These are phyloP conservation scores for Bilobella aurantiaca DNA, from an alignment of 1,140 invertebrate species.

Conservation along the genomic window DNA sequence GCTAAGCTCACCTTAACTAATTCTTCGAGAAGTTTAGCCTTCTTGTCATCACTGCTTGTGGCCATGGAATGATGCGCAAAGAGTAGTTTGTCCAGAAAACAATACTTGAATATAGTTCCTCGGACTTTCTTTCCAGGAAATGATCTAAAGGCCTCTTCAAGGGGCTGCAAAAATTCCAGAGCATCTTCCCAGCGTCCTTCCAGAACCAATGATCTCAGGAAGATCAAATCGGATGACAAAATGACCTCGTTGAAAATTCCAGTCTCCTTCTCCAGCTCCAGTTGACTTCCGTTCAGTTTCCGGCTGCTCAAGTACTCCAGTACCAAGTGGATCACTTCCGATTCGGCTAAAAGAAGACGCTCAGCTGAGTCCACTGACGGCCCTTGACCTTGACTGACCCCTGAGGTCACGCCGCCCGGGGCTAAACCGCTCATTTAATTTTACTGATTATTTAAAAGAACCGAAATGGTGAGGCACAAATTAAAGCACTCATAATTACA, in stretches of 20 bases:
- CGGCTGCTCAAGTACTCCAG: slow-evolving; percentile 26
- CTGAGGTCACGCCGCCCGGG: background rate
- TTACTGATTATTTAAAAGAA: background rate
- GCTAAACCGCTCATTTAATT: background rate
- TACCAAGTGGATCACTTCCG: slow-evolving; percentile 29
- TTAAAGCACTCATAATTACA: no score
- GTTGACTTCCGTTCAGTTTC: slow-evolving; percentile 46
- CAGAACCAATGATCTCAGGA: slow-evolving; percentile 82
- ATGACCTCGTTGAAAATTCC: slow-evolving; percentile 84
- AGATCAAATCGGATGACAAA: slow-evolving; percentile 81
- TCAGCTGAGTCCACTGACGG: slow-evolving; percentile 6
- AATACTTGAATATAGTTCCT: slow-evolving; percentile 29
- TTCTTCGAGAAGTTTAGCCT: slow-evolving; percentile 69
- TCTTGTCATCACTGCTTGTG: slow-evolving; percentile 51
- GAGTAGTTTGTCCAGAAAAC: slow-evolving; percentile 29
- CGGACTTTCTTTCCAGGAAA: slow-evolving; percentile 34
- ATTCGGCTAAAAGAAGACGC: slow-evolving; percentile 25
- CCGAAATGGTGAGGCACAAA: no score
- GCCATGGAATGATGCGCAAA: slow-evolving; percentile 14
- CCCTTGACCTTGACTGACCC: slow-evolving; percentile 1
- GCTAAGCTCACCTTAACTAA: slow-evolving; percentile 57
- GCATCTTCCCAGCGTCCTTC: slow-evolving; percentile 98
- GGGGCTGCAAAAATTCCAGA: slow-evolving; percentile 87
- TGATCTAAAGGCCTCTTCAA: slow-evolving; percentile 54
- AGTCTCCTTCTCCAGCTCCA: slow-evolving; percentile 86